Conservation (phyloP, 2,113 vertebrate genomes). For the Salvelinus alpinus region DNA sequence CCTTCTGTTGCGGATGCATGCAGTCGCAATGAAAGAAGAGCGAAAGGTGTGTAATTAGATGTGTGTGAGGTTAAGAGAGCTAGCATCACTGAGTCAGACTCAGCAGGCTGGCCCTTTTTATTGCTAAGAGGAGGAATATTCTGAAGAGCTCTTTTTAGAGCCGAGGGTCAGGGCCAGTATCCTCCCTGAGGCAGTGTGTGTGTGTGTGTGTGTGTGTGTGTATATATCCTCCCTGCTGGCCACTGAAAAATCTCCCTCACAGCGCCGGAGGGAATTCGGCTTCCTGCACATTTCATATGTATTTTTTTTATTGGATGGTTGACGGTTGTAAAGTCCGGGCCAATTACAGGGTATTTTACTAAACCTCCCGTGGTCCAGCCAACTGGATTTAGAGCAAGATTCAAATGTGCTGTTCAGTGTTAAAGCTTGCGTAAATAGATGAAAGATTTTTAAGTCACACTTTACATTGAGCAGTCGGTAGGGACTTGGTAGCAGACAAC, state of each 20-base stretch:
- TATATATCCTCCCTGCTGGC: not conserved
- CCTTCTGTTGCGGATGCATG: not conserved
- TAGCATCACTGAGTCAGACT: not conserved
- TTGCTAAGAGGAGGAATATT: not conserved
- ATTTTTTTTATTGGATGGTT: not conserved
- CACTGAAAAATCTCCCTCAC: not conserved
- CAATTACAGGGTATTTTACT: conserved; percentile 1
- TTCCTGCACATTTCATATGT: not conserved
- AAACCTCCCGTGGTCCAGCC: not conserved
- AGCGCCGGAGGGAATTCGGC: not conserved
- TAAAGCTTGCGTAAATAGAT: not conserved
- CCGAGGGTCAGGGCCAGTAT: not conserved
- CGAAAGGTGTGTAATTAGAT: not conserved
- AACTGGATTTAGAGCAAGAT: not conserved
- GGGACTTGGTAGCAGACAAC: not conserved
- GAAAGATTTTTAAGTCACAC: no score
- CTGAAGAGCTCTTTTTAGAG: not conserved
- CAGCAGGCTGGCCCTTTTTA: not conserved
- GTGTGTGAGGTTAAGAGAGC: not conserved
- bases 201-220: no score
- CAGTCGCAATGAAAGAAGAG: not conserved
- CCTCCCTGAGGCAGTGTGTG: not conserved
- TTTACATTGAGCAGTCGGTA: not conserved
- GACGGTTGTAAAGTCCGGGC: not conserved
- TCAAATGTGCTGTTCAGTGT: not conserved